Evolutionary conservation across 2,797 vertebrate genomes (phyloP).

Genomic region (Lacerta bilineata): DNA sequence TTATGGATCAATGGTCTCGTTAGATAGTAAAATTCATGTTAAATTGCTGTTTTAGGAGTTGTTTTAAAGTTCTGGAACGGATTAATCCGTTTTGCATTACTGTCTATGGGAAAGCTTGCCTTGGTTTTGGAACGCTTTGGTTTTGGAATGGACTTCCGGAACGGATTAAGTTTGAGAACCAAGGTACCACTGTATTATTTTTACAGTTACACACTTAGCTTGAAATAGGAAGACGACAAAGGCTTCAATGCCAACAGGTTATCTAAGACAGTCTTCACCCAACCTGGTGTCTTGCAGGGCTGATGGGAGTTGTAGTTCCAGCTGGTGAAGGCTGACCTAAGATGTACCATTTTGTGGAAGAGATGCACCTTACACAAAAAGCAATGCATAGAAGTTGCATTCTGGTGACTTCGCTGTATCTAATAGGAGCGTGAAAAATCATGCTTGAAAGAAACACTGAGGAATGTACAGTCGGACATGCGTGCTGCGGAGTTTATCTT

Average conservation of each 20-base stretch:
- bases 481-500: not conserved
- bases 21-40: no score
- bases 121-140: no score
- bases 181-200: conserved; percentile 5
- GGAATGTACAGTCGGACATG: not conserved
- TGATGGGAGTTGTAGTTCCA: no score
- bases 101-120: no score
- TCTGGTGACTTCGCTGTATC: not conserved
- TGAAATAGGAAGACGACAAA: conserved; percentile 23
- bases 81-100: no score
- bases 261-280: not conserved
- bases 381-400: not conserved
- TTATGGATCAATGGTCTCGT: no score
- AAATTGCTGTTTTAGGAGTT: no score
- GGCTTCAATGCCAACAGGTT: not conserved
- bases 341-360: not conserved
- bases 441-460: not conserved
- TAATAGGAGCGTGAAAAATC: not conserved
- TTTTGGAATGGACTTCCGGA: no score
- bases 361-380: conserved; percentile 22
- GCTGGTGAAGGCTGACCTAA: not conserved
- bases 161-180: no score
- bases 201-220: conserved; percentile 45
- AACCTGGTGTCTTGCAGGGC: no score
- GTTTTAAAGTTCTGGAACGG: no score